phyloP scores from a whole-genome alignment of 1,140 invertebrate species.

The Bombus superbus region DNA sequence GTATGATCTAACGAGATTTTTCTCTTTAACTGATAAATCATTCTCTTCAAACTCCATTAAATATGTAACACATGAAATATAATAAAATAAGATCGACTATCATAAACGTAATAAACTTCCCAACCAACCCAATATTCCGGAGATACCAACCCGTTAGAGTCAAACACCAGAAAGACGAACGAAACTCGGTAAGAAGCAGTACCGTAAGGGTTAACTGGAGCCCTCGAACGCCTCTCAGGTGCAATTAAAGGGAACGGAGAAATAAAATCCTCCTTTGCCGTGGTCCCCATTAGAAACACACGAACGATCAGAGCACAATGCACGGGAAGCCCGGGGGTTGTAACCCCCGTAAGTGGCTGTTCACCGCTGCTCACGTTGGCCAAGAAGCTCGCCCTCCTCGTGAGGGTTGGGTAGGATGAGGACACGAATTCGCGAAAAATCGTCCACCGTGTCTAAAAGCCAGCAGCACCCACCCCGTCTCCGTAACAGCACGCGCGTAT shows the following conservation, averaged over 20 bases:
- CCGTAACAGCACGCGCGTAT: background rate
- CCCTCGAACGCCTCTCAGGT: background rate
- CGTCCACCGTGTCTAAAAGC: conserved; percentile 77
- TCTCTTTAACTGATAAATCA: background rate
- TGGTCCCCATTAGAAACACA: conserved; percentile 29
- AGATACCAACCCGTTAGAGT: background rate
- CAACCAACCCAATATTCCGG: background rate
- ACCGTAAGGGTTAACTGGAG: background rate
- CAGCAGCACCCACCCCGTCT: conserved; percentile 5
- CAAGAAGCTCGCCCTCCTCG: conserved; percentile 4
- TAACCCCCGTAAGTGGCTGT: conserved; percentile 26
- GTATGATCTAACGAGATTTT: background rate
- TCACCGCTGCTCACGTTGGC: conserved; percentile 35
- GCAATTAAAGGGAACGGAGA: conserved; percentile 21
- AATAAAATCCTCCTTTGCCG: conserved; percentile 4
- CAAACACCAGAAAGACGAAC: background rate
- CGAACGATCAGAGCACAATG: conserved; percentile 31
- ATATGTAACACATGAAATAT: no score
- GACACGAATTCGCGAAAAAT: conserved; percentile 64
- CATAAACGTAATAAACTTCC: background rate
- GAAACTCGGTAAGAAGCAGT: background rate
- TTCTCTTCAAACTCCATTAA: background rate
- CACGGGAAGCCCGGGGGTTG: background rate
- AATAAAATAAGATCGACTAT: no score
- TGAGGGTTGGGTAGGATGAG: background rate